Evolutionary conservation across 2,888 invertebrate genomes (phyloP).

Genomic region (Lomographa bimaculata): DNA sequence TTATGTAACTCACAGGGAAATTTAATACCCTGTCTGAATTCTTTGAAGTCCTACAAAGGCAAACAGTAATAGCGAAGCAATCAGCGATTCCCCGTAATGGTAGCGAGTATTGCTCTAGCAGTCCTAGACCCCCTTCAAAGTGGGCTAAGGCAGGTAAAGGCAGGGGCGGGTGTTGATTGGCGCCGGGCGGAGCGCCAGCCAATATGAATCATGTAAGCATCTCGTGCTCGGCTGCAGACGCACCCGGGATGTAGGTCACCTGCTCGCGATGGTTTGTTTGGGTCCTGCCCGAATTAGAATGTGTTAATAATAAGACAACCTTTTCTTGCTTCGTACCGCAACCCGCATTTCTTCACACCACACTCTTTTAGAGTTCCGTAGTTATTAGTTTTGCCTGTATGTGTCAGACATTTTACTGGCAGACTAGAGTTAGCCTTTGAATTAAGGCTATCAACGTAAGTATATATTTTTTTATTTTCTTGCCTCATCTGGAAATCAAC

Average conservation of each 20-base stretch:
- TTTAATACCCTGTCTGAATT: slow-evolving; percentile 1
- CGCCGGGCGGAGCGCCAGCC: slow-evolving; percentile 36
- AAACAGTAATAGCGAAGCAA: slow-evolving; percentile 9
- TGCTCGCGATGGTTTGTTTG: slow-evolving; percentile 80
- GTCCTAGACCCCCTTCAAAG: too few species aligned
- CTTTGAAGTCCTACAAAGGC: slow-evolving; percentile 1
- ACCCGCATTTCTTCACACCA: slow-evolving; percentile 41
- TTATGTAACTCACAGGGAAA: slow-evolving; percentile 1
- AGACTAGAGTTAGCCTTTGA: too few species aligned
- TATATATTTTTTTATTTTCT: too few species aligned
- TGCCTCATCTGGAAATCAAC: too few species aligned
- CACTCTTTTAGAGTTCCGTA: slow-evolving; percentile 52
- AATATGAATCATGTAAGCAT: slow-evolving; percentile 67
- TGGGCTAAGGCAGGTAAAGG: too few species aligned
- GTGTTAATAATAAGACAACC: slow-evolving; percentile 77
- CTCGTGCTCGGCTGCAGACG: slow-evolving; percentile 65
- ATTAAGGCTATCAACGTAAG: too few species aligned
- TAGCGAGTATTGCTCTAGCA: too few species aligned
- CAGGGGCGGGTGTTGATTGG: slow-evolving; percentile 29
- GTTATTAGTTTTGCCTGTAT: too few species aligned
- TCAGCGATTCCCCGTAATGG: slow-evolving; percentile 7
- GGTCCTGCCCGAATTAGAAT: slow-evolving; percentile 78
- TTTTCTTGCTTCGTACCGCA: slow-evolving; percentile 59
- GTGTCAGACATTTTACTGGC: too few species aligned
- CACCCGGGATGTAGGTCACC: slow-evolving; percentile 73